phyloP scores from a whole-genome alignment of 2,797 vertebrate genomes.

The Avahi laniger region DNA sequence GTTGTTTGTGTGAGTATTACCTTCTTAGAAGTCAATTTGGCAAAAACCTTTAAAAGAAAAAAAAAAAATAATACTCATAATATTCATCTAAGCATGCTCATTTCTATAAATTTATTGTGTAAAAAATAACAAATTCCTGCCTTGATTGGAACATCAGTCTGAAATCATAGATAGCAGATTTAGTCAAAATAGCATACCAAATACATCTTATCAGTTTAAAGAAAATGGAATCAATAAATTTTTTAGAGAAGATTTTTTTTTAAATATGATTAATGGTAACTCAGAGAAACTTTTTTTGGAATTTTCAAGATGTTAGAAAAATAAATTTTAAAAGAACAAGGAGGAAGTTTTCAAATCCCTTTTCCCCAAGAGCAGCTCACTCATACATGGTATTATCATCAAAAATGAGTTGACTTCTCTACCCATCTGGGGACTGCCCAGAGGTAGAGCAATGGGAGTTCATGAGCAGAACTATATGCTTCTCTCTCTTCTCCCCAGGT shows the following conservation, averaged over 20 bases:
- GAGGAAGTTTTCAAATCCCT: background rate
- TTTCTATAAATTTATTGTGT: background rate
- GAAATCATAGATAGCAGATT: background rate
- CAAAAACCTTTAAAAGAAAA: background rate
- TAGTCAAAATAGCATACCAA: background rate
- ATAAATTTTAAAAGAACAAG: background rate
- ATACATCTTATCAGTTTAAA: background rate
- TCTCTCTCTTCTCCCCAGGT: background rate
- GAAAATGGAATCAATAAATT: background rate
- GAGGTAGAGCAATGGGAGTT: rapidly evolving
- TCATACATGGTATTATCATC: background rate
- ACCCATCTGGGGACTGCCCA: background rate
- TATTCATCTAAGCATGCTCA: background rate
- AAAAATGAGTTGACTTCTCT: background rate
- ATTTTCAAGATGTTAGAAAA: conserved; percentile 1
- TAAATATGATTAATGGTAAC: background rate
- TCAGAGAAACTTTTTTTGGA: background rate
- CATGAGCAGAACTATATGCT: rapidly evolving
- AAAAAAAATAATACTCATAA: background rate
- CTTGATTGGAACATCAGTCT: background rate
- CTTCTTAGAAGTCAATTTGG: background rate
- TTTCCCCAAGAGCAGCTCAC: background rate
- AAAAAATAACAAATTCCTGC: background rate
- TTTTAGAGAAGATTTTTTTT: background rate
- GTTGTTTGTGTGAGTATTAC: background rate